Evolutionary conservation across 2,797 vertebrate genomes (phyloP), one percentile per base, ranked within the genome.

Genomic region (Pseudochirops cupreus): DNA sequence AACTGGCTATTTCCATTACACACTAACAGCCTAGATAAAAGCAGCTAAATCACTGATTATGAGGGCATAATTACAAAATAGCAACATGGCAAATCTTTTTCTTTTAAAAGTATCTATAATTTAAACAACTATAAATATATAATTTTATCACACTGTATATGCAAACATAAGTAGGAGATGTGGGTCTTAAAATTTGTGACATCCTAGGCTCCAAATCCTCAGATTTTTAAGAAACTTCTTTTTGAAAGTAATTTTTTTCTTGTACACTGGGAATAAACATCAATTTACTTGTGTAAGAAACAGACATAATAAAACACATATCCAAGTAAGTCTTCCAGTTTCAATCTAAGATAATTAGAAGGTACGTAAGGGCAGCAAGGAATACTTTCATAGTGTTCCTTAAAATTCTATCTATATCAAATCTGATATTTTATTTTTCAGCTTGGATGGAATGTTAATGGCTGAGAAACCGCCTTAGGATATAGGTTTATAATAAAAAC

Each of bases 331-430:
- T 31, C 89, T 28, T 28, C n/a, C 62, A 53, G 93, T 21, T 92
- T 29, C 46, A 91, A 91, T 54, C 90, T 91, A 90, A 90, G 52
- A 90, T 54, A 54, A 53, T 91, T 91, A 3, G 33, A 28, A 29
- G 91, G 56, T 55, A 33, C 62, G 56, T 6, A 46, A 31, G 97
- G 90, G 94, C 91, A 91, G 50, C 52, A 46, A 59, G 39, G 52
- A 55, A 6, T 33, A 50, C 93, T 89, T 91, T 96, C 95, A 97
- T 95, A 95, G 94, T 94, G 56, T 28, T 91, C 54, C 2, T 91
- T 31, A 95, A 93, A 95, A 59, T 95, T 94, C 92, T 53, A 92
- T 96, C 92, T 82, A 6, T 21, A n/a, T 97, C 95, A 98, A 94
- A 95, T 31, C 54, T 91, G 94, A 92, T 54, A 28, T 54, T 55